phyloP scores from a whole-genome alignment of 2,888 invertebrate genomes.

The Clitarchus hookeri region DNA sequence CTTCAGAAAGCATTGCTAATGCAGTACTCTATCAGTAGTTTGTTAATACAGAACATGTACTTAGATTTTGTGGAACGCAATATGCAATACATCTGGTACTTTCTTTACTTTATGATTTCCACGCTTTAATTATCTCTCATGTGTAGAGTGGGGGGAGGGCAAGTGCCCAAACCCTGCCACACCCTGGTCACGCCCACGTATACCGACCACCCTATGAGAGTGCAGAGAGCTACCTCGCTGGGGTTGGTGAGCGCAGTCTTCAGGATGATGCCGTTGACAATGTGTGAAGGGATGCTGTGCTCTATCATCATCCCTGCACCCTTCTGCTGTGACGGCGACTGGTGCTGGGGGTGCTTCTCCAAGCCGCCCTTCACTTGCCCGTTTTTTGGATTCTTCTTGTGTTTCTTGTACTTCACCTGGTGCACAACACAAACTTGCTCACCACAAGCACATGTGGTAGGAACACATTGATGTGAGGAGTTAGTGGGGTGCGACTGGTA shows the following conservation, averaged over 20 bases:
- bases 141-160: no score
- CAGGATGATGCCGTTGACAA: conserved; percentile 89
- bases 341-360: conserved; percentile 41
- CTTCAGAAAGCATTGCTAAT: no score
- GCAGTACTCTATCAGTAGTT: no score
- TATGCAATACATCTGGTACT: no score
- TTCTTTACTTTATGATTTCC: no score
- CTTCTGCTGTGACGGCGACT: conserved; percentile 49
- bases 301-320: conserved; percentile 51
- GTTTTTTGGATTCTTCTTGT: conserved; percentile 78
- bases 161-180: neutral
- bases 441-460: no score
- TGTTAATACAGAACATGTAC: no score
- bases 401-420: conserved; percentile 94
- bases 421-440: neutral
- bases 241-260: conserved; percentile 95
- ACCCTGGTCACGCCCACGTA: neutral
- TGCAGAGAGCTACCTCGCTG: conserved; percentile 66
- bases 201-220: neutral
- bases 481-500: no score
- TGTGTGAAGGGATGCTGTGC: conserved; percentile 67
- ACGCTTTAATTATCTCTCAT: no score
- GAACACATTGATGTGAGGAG: no score
- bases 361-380: conserved; percentile 51
- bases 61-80: no score